These are phyloP conservation scores for Chromobotia macracanthus DNA, from an alignment of 2,797 vertebrate species.

Conservation along the genomic window DNA sequence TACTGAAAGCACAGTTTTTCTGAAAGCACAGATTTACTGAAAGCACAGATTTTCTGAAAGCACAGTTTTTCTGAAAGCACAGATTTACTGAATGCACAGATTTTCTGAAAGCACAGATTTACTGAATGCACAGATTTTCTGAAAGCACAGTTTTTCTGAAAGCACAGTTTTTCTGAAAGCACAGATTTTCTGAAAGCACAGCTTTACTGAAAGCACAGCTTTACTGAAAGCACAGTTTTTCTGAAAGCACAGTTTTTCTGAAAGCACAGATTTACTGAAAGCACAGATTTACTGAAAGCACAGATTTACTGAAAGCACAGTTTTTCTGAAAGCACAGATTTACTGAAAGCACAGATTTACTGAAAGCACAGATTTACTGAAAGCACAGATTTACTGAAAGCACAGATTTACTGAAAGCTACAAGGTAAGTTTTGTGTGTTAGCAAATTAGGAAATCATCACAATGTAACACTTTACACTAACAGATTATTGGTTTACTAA, in stretches of 20 bases:
- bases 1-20: conserved; percentile 21
- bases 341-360: conserved; percentile 24
- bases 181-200: neutral
- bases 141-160: neutral
- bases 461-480: neutral
- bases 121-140: conserved; percentile 18
- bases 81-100: conserved; percentile 7
- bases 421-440: neutral
- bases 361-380: neutral
- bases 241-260: neutral
- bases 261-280: neutral
- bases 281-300: conserved; percentile 15
- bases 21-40: neutral
- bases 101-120: neutral
- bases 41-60: neutral
- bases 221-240: conserved; percentile 23
- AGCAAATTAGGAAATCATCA: neutral
- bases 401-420: conserved; percentile 10
- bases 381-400: conserved; percentile 2
- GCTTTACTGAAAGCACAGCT: neutral
- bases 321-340: neutral
- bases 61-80: conserved; percentile 1
- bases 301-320: neutral
- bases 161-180: conserved; percentile 12
- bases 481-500: neutral